Evolutionary conservation across 2,888 invertebrate genomes (phyloP).

Genomic region (Myopa testacea): DNA sequence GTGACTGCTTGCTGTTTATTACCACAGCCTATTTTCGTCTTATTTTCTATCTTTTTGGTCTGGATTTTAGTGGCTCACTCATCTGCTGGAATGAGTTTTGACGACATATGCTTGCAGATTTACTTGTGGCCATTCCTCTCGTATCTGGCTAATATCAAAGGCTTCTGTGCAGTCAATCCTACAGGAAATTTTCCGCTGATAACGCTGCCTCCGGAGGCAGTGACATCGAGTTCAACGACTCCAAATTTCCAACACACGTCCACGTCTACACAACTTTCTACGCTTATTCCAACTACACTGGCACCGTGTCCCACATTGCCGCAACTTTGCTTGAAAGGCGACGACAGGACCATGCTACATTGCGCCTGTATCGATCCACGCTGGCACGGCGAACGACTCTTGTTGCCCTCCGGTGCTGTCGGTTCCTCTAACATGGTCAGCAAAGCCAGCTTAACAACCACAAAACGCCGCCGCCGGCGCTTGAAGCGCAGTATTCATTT

Average conservation of each 20-base stretch:
- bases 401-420: neutral
- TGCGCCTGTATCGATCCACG: constrained; percentile 68
- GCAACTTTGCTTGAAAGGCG: constrained; percentile 60
- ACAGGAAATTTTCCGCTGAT: constrained; percentile 60
- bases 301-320: constrained; percentile 52
- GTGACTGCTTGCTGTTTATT: too few relatives aligned
- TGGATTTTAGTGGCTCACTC: neutral
- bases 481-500: constrained; percentile 26
- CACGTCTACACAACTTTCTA: constrained; percentile 46
- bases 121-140: constrained; percentile 66
- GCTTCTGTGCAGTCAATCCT: constrained; percentile 60
- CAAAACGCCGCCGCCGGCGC: constrained; percentile 50
- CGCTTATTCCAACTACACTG: constrained; percentile 49
- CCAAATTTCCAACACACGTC: constrained; percentile 47
- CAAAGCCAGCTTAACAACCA: constrained; percentile 47
- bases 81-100: constrained; percentile 46
- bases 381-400: constrained; percentile 44
- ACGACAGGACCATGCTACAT: constrained; percentile 58
- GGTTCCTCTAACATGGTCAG: constrained; percentile 58
- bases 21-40: too few relatives aligned
- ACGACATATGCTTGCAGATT: constrained; percentile 64
- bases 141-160: constrained; percentile 65
- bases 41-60: neutral
- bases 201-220: constrained; percentile 54
- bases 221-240: constrained; percentile 49